Evolutionary conservation across 2,797 vertebrate species (phyloP).

Genomic region (Bucorvus abyssinicus): DNA sequence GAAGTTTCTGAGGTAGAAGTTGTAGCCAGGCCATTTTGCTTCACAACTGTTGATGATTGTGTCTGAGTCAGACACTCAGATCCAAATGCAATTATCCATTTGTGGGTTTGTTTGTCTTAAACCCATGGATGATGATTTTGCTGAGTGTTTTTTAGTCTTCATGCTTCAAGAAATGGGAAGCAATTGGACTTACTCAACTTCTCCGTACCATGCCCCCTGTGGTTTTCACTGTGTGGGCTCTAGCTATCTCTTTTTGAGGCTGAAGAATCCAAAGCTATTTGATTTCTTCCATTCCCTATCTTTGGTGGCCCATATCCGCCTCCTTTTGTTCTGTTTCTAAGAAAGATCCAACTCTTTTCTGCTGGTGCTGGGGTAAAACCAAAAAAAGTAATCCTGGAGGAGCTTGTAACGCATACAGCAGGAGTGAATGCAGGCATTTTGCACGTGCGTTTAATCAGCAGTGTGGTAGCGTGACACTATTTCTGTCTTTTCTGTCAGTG

Average conservation of each 20-base stretch:
- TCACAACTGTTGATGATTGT: neutral
- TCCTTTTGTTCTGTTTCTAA: neutral
- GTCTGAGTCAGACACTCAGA: neutral
- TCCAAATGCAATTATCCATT: neutral
- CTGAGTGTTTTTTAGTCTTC: neutral
- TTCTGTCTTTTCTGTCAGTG: neutral
- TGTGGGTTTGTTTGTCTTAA: neutral
- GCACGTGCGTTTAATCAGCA: neutral
- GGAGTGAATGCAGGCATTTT: neutral
- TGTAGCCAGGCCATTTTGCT: neutral
- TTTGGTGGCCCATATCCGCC: too few relatives aligned
- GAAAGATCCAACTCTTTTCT: neutral
- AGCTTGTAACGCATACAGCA: neutral
- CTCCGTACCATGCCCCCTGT: fast-evolving
- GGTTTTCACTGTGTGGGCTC: neutral
- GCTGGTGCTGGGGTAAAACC: neutral
- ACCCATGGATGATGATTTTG: neutral
- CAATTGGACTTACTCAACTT: neutral
- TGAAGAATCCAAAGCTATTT: neutral
- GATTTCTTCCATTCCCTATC: neutral
- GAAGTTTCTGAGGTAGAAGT: neutral
- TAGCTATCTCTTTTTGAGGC: neutral
- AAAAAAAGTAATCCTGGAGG: neutral
- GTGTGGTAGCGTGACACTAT: neutral
- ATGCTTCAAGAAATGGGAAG: neutral